Conservation (phyloP, 2,797 vertebrate genomes). For the Zalophus californianus region DNA sequence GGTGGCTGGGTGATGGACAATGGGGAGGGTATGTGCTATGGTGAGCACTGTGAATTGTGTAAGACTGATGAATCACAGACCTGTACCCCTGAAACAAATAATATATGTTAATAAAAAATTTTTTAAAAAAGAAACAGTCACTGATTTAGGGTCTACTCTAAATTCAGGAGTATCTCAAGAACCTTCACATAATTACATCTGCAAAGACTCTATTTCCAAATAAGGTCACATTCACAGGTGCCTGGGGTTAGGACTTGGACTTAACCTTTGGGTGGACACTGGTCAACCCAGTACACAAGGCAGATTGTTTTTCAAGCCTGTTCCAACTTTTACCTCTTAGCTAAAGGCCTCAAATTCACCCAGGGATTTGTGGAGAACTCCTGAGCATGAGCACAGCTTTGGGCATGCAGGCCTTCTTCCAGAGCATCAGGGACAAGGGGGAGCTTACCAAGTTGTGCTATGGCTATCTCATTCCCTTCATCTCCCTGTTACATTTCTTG, state of each 20-base stretch:
- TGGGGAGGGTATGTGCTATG: too few species aligned
- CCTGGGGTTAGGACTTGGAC: neutral
- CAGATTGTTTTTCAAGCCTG: neutral
- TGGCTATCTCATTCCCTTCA: neutral
- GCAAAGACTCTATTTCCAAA: constrained; percentile 22
- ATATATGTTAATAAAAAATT: too few species aligned
- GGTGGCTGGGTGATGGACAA: too few species aligned
- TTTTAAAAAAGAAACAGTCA: neutral
- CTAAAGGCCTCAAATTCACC: neutral
- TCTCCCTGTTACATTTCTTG: neutral
- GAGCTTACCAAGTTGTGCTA: neutral
- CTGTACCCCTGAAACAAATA: too few species aligned
- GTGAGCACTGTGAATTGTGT: too few species aligned
- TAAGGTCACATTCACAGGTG: neutral
- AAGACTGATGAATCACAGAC: too few species aligned
- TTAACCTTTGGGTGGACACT: neutral
- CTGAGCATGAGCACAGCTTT: neutral
- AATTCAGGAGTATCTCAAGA: neutral
- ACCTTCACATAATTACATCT: constrained; percentile 16
- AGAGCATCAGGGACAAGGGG: neutral
- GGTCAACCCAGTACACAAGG: neutral
- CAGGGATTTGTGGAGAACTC: constrained; percentile 14
- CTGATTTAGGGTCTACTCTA: neutral
- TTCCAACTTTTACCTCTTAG: neutral
- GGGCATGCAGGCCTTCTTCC: neutral